A percentile compares a stretch with the other conserved stretches of the same genome.
Conservation (phyloP, 2,797 vertebrate genomes). For the Arnoldichthys spilopterus region DNA sequence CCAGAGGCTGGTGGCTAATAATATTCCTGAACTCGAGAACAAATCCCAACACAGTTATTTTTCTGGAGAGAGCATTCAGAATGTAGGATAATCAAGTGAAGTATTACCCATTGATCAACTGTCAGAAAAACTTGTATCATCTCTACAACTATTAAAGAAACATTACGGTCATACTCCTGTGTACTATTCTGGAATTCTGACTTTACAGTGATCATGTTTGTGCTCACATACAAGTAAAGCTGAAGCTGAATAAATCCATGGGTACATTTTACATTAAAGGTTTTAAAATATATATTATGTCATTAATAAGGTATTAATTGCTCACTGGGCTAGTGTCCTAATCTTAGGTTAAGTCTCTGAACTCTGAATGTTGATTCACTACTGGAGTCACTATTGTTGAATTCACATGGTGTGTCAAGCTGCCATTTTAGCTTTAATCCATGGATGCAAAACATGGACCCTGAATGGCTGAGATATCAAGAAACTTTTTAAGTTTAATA, state of each 20-base stretch:
- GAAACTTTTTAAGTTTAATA: too few relatives aligned
- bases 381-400: too few relatives aligned
- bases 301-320: too few relatives aligned
- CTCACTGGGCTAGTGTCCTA: too few relatives aligned
- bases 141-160: neutral
- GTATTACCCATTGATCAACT: neutral
- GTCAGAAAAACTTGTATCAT: neutral
- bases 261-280: too few relatives aligned
- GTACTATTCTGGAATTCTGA: neutral
- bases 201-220: neutral
- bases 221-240: neutral
- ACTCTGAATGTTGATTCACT: too few relatives aligned
- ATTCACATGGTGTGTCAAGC: too few relatives aligned
- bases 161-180: neutral
- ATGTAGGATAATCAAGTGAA: neutral
- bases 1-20: constrained; percentile 5
- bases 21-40: constrained; percentile 14
- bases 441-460: too few relatives aligned
- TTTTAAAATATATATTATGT: too few relatives aligned
- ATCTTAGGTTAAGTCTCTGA: too few relatives aligned
- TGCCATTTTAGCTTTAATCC: too few relatives aligned
- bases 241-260: neutral
- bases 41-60: neutral
- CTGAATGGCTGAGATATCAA: too few relatives aligned
- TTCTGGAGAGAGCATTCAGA: neutral